phyloP scores from a whole-genome alignment of 37 sponge, comb jelly and placozoan species.

The Hexactinellida sp. region DNA sequence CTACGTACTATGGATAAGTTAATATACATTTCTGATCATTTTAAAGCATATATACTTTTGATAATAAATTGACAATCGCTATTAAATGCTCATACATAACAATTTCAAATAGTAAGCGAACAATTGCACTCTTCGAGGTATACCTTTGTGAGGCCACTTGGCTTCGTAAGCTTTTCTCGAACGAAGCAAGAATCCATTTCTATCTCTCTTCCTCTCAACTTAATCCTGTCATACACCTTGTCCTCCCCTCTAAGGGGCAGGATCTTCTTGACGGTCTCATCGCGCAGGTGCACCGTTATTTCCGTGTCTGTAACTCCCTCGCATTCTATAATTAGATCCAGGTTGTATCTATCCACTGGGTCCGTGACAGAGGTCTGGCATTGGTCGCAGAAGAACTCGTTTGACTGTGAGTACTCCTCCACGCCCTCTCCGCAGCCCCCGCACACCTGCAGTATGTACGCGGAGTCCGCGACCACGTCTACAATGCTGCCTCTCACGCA shows the following conservation, averaged over 20 bases:
- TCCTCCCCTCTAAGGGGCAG: background rate
- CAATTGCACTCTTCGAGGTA: background rate
- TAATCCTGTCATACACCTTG: background rate
- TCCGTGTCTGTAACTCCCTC: background rate
- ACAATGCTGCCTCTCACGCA: background rate
- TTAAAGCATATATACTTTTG: too few relatives aligned
- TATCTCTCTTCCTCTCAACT: background rate
- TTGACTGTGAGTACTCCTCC: conserved; percentile 9
- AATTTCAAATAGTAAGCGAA: too few relatives aligned
- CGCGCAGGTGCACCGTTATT: background rate
- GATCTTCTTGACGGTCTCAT: background rate
- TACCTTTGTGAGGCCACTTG: background rate
- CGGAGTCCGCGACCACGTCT: background rate
- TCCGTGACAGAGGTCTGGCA: background rate
- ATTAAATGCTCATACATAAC: too few relatives aligned
- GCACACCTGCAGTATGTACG: background rate
- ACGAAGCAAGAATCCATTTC: background rate
- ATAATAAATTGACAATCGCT: too few relatives aligned
- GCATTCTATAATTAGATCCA: background rate
- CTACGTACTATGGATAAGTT: too few relatives aligned
- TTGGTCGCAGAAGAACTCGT: background rate
- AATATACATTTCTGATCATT: too few relatives aligned
- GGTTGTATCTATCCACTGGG: background rate
- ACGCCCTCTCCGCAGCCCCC: background rate
- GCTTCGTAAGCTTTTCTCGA: background rate